A percentile compares a stretch with the other conserved stretches of the same genome.
Evolutionary conservation across 2,797 vertebrate genomes (phyloP).

Genomic region (Tolypeutes matacus): DNA sequence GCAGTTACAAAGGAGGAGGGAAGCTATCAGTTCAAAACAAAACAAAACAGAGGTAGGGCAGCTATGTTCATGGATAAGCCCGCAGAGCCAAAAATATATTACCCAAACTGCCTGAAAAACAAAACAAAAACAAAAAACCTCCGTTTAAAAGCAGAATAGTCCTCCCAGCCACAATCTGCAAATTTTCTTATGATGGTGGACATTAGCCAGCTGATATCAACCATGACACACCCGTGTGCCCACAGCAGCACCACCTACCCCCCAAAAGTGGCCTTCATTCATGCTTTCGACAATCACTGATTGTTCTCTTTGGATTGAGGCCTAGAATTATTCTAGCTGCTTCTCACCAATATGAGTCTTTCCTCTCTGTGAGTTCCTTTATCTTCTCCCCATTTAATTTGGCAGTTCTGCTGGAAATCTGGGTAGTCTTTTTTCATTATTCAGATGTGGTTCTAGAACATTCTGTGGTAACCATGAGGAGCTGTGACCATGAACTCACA

Average conservation of each 20-base stretch:
- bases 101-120: no score
- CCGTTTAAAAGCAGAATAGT: slow-evolving; percentile 3
- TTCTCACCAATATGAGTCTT: slow-evolving; percentile 25
- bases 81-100: no score
- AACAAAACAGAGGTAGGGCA: slow-evolving; percentile 23
- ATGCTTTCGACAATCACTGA: not conserved
- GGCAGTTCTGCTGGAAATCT: slow-evolving; percentile 20
- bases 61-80: no score
- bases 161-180: not conserved
- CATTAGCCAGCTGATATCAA: not conserved
- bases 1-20: not conserved
- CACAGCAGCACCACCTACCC: not conserved
- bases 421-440: not conserved
- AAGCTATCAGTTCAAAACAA: not conserved
- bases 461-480: not conserved
- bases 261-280: not conserved
- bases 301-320: slow-evolving; percentile 11
- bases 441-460: slow-evolving; percentile 57
- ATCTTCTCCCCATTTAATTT: slow-evolving; percentile 20
- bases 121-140: not conserved
- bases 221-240: not conserved
- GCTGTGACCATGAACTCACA: not conserved
- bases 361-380: slow-evolving; percentile 29
- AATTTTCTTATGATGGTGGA: not conserved
- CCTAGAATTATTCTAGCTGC: slow-evolving; percentile 29